These are phyloP conservation scores for Sebastes trivittatus DNA, from an alignment of 2,797 vertebrate genomes.

Conservation along the genomic window DNA sequence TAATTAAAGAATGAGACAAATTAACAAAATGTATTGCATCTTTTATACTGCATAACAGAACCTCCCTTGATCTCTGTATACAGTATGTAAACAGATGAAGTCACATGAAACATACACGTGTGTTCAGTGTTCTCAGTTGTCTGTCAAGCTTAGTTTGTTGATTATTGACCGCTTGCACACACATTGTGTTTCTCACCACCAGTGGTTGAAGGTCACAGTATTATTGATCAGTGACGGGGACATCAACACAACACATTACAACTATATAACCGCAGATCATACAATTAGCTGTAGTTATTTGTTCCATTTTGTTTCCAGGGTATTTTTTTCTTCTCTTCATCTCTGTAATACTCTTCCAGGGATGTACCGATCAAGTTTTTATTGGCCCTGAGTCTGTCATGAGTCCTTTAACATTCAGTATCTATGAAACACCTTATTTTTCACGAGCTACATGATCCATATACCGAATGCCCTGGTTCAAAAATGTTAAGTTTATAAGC, in stretches of 20 bases:
- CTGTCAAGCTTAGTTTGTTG: neutral
- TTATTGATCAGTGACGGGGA: neutral
- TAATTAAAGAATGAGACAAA: neutral
- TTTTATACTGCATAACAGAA: neutral
- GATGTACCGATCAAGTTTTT: neutral
- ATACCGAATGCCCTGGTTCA: neutral
- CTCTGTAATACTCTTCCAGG: neutral
- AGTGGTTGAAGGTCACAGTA: neutral
- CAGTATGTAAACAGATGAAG: neutral
- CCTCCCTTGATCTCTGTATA: neutral
- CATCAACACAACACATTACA: neutral
- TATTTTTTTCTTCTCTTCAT: neutral
- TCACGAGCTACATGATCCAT: neutral
- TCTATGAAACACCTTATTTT: too few relatives aligned
- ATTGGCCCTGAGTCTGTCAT: too few relatives aligned
- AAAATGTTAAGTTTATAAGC: neutral
- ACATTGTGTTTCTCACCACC: neutral
- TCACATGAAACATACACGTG: neutral
- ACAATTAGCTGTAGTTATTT: neutral
- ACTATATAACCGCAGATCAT: neutral
- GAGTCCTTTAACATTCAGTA: too few relatives aligned
- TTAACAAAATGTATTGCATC: neutral
- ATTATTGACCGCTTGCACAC: neutral
- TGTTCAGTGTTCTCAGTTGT: neutral
- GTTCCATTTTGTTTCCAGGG: neutral